Percentiles rank a stretch among this genome's conserved stretches.
These are phyloP conservation scores for Lepus americanus DNA, from an alignment of 2,113 vertebrate species.

Conservation along the genomic window DNA sequence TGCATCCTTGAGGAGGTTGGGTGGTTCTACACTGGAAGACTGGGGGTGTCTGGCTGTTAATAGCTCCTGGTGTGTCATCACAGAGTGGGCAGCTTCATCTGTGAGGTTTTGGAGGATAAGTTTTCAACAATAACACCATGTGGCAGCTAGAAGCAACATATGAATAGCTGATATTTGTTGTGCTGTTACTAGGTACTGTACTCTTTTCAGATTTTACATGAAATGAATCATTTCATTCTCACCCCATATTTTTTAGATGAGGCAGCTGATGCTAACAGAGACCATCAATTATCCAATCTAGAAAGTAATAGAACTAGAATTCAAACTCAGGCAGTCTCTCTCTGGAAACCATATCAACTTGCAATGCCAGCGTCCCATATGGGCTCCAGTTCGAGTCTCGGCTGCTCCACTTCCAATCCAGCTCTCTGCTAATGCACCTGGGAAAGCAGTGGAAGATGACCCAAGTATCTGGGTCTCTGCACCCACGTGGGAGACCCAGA, in stretches of 20 bases:
- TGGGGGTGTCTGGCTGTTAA: background rate
- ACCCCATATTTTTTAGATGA: background rate
- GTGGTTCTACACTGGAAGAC: background rate
- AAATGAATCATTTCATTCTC: background rate
- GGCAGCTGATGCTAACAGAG: background rate
- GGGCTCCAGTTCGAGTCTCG: too few relatives aligned
- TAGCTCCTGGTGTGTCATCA: background rate
- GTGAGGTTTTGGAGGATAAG: background rate
- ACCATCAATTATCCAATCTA: background rate
- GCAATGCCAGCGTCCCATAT: too few relatives aligned
- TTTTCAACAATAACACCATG: background rate
- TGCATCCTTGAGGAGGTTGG: background rate
- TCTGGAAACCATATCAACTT: background rate
- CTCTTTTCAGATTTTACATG: background rate
- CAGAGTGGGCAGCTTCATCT: slow-evolving; percentile 14
- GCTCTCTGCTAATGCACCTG: too few relatives aligned
- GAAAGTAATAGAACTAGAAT: slow-evolving; percentile 27
- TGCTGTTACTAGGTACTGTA: background rate
- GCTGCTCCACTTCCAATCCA: too few relatives aligned
- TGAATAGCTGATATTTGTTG: background rate
- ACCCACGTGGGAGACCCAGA: too few relatives aligned
- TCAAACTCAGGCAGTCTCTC: background rate
- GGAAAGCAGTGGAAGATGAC: too few relatives aligned
- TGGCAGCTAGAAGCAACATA: background rate
- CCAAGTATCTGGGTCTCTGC: too few relatives aligned